Percentiles rank a stretch among this genome's conserved stretches.
phyloP scores from a whole-genome alignment of 2,113 vertebrate species.

The Xiphophorus maculatus region DNA sequence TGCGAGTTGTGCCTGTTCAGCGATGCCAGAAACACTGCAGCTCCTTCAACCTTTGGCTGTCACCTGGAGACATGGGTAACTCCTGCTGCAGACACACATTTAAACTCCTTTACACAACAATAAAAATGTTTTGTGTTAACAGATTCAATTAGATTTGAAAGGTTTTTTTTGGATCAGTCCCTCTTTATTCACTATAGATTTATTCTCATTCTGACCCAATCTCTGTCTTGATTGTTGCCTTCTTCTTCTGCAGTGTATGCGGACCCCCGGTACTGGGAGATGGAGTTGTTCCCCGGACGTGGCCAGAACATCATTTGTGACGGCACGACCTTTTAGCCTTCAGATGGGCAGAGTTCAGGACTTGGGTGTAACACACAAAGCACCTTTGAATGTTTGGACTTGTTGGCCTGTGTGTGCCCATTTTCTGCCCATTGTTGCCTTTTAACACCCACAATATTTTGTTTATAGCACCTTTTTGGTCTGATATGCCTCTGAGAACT shows the following conservation, averaged over 20 bases:
- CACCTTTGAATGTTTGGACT: constrained; percentile 27
- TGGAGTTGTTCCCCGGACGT: constrained; percentile 77
- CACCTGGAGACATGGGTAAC: constrained; percentile 79
- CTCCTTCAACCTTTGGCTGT: constrained; percentile 80
- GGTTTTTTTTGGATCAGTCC: too few relatives aligned
- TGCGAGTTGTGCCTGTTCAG: constrained; percentile 74
- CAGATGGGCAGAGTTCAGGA: background rate
- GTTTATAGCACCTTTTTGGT: background rate
- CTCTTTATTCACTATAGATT: background rate
- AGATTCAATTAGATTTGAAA: background rate
- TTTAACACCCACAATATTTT: constrained; percentile 6
- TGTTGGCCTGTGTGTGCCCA: constrained; percentile 11
- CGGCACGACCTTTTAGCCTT: constrained; percentile 68
- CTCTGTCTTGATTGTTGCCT: constrained; percentile 1
- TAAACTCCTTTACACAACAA: background rate
- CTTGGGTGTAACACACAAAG: background rate
- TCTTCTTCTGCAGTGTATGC: constrained; percentile 72
- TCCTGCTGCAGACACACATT: background rate
- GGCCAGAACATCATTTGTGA: constrained; percentile 81
- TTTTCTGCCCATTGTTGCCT: constrained; percentile 51
- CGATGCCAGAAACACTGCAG: constrained; percentile 78
- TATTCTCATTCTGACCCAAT: background rate
- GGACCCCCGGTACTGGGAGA: constrained; percentile 80
- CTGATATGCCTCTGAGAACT: constrained; percentile 7
- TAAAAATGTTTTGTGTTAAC: background rate